Base-by-base conservation (phyloP, 2,797 vertebrate species). In the Aeoliscus strigatus region DNA sequence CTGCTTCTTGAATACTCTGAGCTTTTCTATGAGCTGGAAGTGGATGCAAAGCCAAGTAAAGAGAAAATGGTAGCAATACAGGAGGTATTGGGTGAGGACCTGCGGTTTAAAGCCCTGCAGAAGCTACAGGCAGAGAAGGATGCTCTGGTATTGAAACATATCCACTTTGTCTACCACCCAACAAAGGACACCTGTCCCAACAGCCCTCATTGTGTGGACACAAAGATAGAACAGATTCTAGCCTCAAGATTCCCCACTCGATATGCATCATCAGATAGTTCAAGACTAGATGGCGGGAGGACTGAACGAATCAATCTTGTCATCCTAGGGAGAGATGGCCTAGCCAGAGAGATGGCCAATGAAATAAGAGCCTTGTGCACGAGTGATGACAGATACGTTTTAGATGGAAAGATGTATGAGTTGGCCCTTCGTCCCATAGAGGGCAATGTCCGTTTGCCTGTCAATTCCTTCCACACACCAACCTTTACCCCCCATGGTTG, bases 31-130 rank as follows among this genome's bases (percentile, higher is more conserved):
- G 96, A 99, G 53, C 87, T 99, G 29, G 96, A 97, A 77, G 83
- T 99, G 5, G 96, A 99, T 52, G 96, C 96, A 24, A 97, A 98
- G 26, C 96, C 96, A 60, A 99, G 96, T 86, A 99, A 98, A 82
- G 95, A 99, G 75, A 99, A 99, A 80, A 97, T 99, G 95, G 94
- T 91, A 1, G 93, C 94, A 17, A 99, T 99, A 46, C 96, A 97
- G 75, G 95, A 98, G 1, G 89, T 94, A 3, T 39, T 99, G 60
- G 93, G 93, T 0, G 96, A 99, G 24, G 95, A 99, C 45, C 94
- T 92, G 42, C 58, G 95, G 9, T 99, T 99, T 76, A 98, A 97
- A 73, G 92, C 94, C 0, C 70, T 99, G 10, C 94, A 97, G 56
- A 97, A 97, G 75, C 90, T 99, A 6, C 96, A 97, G 41, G 94